Conservation (phyloP, 2,113 vertebrate species). For the Cynoglossus semilaevis region DNA sequence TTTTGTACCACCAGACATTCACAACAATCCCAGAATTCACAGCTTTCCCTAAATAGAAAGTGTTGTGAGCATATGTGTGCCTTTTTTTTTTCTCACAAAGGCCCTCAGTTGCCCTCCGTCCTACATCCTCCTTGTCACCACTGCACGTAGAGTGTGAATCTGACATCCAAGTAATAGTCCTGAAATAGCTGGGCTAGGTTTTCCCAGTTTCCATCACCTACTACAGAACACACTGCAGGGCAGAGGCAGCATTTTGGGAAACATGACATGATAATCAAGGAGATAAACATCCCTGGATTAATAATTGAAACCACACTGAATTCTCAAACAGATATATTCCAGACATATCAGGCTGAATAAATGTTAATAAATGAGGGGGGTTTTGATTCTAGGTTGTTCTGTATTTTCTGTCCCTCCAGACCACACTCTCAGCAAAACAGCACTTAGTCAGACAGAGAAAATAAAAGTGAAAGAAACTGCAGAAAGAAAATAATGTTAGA, state of each 20-base stretch:
- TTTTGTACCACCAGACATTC: too few species aligned
- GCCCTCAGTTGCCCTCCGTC: slow-evolving; percentile 50
- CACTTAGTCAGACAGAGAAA: slow-evolving; percentile 19
- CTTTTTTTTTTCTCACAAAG: slow-evolving; percentile 37
- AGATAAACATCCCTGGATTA: slow-evolving; percentile 46
- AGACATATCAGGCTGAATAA: slow-evolving; percentile 15
- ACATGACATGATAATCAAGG: slow-evolving; percentile 45
- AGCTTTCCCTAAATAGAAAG: slow-evolving; percentile 57
- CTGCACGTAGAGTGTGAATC: slow-evolving; percentile 70
- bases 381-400: neutral
- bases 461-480: slow-evolving; percentile 28
- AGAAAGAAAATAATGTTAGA: slow-evolving; percentile 11
- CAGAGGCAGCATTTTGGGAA: slow-evolving; percentile 27
- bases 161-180: slow-evolving; percentile 76
- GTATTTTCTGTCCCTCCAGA: slow-evolving; percentile 37
- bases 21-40: too few species aligned
- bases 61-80: slow-evolving; percentile 55
- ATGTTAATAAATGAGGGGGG: slow-evolving; percentile 19
- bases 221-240: slow-evolving; percentile 32
- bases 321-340: slow-evolving; percentile 40
- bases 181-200: slow-evolving; percentile 69
- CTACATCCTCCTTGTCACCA: slow-evolving; percentile 65
- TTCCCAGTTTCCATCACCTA: slow-evolving; percentile 39
- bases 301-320: slow-evolving; percentile 44
- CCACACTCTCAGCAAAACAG: slow-evolving; percentile 20